Evolutionary conservation across 2,113 vertebrate genomes (phyloP).

Genomic region (Saimiri boliviensis): DNA sequence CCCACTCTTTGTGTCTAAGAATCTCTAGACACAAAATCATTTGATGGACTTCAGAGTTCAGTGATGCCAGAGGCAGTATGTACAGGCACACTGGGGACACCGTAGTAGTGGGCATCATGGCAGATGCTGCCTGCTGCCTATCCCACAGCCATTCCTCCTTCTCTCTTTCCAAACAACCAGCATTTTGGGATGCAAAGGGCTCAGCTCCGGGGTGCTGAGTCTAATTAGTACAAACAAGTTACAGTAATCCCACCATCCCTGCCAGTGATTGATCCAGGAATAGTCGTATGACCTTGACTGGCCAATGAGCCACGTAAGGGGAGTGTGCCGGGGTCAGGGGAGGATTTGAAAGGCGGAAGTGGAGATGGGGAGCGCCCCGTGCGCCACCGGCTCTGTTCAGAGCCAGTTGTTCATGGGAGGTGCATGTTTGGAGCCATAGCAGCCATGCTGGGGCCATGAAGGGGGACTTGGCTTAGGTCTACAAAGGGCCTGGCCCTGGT

Average conservation of each 20-base stretch:
- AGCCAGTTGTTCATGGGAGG: neutral
- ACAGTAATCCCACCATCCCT: neutral
- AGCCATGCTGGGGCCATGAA: neutral
- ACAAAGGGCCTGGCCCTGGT: neutral
- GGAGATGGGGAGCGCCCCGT: neutral
- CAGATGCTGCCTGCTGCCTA: neutral
- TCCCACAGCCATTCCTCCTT: too few species aligned
- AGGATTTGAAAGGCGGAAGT: neutral
- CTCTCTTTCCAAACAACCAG: neutral
- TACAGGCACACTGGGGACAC: neutral
- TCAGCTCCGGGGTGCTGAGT: too few species aligned
- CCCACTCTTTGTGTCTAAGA: neutral
- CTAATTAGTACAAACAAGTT: neutral
- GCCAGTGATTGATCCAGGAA: neutral
- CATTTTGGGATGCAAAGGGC: neutral
- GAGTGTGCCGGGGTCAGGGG: neutral
- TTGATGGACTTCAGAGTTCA: too few species aligned
- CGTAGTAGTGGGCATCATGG: rapidly evolving
- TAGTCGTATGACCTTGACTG: neutral
- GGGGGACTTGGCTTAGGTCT: neutral
- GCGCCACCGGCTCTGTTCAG: neutral
- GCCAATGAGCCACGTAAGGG: neutral
- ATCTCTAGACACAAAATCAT: neutral
- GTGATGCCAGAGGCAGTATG: rapidly evolving
- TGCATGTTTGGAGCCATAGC: rapidly evolving